Evolutionary conservation across 1,140 invertebrate genomes (phyloP).

Genomic region (Onthophagus taurus): DNA sequence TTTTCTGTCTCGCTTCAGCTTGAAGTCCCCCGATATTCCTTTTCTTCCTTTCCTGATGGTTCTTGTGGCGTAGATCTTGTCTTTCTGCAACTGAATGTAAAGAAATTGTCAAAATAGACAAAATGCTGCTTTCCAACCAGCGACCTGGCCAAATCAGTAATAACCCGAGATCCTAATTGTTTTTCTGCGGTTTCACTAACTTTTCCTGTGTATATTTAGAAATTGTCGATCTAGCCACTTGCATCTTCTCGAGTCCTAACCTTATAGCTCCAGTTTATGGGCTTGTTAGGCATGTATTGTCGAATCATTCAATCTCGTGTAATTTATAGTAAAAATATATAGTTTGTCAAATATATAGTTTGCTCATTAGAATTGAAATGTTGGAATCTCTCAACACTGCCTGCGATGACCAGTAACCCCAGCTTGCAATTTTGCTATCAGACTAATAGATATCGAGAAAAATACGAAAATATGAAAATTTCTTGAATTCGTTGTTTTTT

Average conservation of each 20-base stretch:
- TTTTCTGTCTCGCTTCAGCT: slow-evolving; percentile 28
- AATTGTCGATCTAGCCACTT: slow-evolving; percentile 1
- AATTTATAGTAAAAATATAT: too few relatives aligned
- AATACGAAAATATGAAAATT: too few relatives aligned
- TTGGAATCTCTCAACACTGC: too few relatives aligned
- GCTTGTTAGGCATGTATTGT: slow-evolving; percentile 33
- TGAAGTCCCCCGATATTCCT: slow-evolving; percentile 34
- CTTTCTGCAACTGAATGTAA: slow-evolving; percentile 29
- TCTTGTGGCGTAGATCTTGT: slow-evolving; percentile 26
- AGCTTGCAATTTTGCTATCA: too few relatives aligned
- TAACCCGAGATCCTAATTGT: slow-evolving; percentile 30
- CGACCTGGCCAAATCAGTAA: slow-evolving; percentile 27
- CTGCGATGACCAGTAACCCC: too few relatives aligned
- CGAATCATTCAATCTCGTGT: slow-evolving; percentile 23
- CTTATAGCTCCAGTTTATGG: background rate
- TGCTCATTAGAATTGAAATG: too few relatives aligned
- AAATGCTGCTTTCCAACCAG: slow-evolving; percentile 25
- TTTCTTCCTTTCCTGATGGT: slow-evolving; percentile 32
- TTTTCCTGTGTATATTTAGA: slow-evolving; percentile 11
- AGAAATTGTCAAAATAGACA: slow-evolving; percentile 34
- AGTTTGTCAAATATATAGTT: too few relatives aligned
- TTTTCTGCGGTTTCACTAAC: slow-evolving; percentile 31
- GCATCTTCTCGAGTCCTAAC: slow-evolving; percentile 2
- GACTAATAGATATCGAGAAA: too few relatives aligned
- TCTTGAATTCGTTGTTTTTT: too few relatives aligned